Percentiles rank a stretch among this genome's conserved stretches.
Evolutionary conservation across 2,113 vertebrate species (phyloP).

Genomic region (Corythornis madagascariensis): DNA sequence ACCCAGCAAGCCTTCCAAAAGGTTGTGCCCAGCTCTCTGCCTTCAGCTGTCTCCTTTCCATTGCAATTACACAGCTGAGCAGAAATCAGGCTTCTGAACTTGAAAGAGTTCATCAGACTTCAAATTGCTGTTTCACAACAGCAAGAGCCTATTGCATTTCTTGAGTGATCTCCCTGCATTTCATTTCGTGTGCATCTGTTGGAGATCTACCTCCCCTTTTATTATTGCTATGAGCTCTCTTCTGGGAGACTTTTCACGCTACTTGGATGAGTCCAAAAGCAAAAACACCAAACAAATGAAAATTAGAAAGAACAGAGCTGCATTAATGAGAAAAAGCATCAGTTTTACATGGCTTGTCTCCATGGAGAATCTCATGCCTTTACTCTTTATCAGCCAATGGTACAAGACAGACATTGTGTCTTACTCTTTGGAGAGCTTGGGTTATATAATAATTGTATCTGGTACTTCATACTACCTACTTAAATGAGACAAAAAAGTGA

Average conservation of each 20-base stretch:
- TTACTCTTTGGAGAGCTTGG: background rate
- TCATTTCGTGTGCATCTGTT: background rate
- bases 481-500: background rate
- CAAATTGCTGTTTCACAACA: slow-evolving; percentile 75
- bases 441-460: background rate
- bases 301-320: background rate
- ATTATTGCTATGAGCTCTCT: background rate
- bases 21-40: slow-evolving; percentile 75
- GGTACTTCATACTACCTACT: background rate
- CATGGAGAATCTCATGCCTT: background rate
- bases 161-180: slow-evolving; percentile 8
- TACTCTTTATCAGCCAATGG: background rate
- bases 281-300: background rate
- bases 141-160: slow-evolving; percentile 43
- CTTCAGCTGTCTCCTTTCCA: slow-evolving; percentile 86
- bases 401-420: background rate
- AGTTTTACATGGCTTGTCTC: background rate
- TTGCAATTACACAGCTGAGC: slow-evolving; percentile 91
- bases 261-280: background rate
- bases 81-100: slow-evolving; percentile 77
- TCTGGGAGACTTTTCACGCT: background rate
- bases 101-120: slow-evolving; percentile 81
- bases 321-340: background rate
- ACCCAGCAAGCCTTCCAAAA: slow-evolving; percentile 74
- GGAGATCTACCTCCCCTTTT: background rate